phyloP scores from a whole-genome alignment of 2,113 vertebrate species.

The Centrocercus urophasianus region DNA sequence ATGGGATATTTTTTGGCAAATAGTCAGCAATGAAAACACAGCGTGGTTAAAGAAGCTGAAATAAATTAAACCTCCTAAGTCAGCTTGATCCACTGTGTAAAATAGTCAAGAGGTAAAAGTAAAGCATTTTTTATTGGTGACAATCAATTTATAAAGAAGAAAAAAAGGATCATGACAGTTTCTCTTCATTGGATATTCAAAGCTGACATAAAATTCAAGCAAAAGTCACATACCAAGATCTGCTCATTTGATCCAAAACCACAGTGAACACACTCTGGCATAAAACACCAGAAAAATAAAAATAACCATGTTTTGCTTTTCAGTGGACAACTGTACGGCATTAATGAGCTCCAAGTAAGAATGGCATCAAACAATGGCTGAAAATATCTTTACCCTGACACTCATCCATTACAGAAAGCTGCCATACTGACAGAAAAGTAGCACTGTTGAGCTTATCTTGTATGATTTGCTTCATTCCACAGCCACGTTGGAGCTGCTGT shows the following conservation, averaged over 20 bases:
- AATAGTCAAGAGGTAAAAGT: slow-evolving; percentile 28
- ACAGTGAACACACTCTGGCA: not conserved
- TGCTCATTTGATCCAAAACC: not conserved
- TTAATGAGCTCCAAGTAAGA: not conserved
- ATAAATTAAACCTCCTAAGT: slow-evolving; percentile 57
- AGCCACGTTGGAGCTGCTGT: not conserved
- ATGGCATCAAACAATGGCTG: not conserved
- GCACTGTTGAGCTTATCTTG: not conserved
- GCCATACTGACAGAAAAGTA: not conserved
- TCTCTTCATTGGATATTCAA: not conserved
- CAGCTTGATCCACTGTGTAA: slow-evolving; percentile 19
- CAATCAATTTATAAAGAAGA: not conserved
- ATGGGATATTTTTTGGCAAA: slow-evolving; percentile 59
- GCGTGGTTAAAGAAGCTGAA: slow-evolving; percentile 1
- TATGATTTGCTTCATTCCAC: not conserved
- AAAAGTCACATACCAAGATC: not conserved
- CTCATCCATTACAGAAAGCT: not conserved
- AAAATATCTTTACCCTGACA: not conserved
- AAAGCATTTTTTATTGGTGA: slow-evolving; percentile 38
- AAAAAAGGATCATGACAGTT: not conserved
- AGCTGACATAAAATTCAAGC: not conserved
- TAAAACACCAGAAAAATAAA: not conserved
- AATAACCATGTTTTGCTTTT: not conserved
- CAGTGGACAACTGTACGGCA: not conserved
- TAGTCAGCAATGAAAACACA: slow-evolving; percentile 48